Base-by-base conservation (phyloP, 2,797 vertebrate species). In the Xenops minutus region DNA sequence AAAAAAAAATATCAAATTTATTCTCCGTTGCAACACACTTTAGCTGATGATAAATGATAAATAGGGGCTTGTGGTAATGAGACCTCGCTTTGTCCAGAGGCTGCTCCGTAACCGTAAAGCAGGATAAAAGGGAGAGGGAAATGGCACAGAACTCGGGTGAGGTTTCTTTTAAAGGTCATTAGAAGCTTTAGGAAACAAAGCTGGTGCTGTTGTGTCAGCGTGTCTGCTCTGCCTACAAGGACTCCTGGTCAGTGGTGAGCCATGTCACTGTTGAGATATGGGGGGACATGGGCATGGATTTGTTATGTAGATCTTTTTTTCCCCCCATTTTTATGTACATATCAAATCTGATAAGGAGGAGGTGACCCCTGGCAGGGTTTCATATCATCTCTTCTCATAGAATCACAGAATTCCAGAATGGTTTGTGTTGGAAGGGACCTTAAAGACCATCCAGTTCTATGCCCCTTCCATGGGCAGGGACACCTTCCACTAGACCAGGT, bases 1-100 rank as follows among this genome's bases (percentile, higher is more conserved):
- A 46, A 52, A 52, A 52, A 55, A 72, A 67, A 26, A 27, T 3
- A 67, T 46, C 58, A 52, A 54, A 85, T 81, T 54, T 89, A 84
- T 93, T 87, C 92, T 81, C 92, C 29, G 30, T 51, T 68, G 81
- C 62, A 54, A 46, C 49, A 22, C 87, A 72, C 88, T 95, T 79
- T 62, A 83, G 88, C 80, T 88, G 95, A 80, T 94, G 95, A 95
- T 82, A 74, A 92, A 90, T 88, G 90, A 81, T 91, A 89, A 92
- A 88, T 5, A 34, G 87, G 83, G 64, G 89, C 84, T 89, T 56
- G 77, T 88, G 69, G 81, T 96, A 92, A 96, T 96, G 91, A 94
- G 91, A 36, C 58, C 64, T 91, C 4, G 5, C 91, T 91, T 81
- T 95, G 91, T 91, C 80, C 92, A 77, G 77, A 80, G 93, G 62